Percentiles rank a stretch among this genome's conserved stretches.
Conservation (phyloP, 23 tunicate species). For the Aplidium turbinatum region DNA sequence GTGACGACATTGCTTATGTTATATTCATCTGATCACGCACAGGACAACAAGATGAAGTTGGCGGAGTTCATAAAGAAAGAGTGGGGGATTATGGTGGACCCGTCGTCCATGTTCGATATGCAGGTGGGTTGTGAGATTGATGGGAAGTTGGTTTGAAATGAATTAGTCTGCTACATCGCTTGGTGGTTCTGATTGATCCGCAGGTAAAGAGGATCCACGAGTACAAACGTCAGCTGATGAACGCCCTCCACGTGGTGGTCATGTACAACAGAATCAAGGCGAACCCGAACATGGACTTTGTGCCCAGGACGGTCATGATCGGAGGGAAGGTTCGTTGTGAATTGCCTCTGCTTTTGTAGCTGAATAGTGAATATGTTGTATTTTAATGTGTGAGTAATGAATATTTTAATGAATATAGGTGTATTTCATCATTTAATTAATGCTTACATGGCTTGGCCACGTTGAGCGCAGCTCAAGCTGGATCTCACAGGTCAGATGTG, state of each 20-base stretch:
- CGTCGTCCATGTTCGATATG: constrained; percentile 91
- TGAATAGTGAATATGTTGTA: not conserved
- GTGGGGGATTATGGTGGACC: constrained; percentile 75
- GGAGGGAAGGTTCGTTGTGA: constrained; percentile 94
- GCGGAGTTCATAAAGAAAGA: constrained; percentile 59
- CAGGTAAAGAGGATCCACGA: constrained; percentile 97
- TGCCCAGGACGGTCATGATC: constrained; percentile 82
- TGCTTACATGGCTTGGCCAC: too few relatives aligned
- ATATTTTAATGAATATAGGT: too few relatives aligned
- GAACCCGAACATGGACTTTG: constrained; percentile 70
- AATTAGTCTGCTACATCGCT: too few relatives aligned
- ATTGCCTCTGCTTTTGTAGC: not conserved
- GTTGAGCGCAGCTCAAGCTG: too few relatives aligned
- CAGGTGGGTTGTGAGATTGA: too few relatives aligned
- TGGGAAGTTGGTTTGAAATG: too few relatives aligned
- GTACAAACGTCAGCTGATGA: constrained; percentile 97
- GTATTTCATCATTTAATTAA: too few relatives aligned
- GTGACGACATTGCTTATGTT: not conserved
- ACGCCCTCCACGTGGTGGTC: constrained; percentile 82
- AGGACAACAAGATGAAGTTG: constrained; percentile 81
- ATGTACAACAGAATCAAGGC: constrained; percentile 93
- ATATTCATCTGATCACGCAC: not conserved
- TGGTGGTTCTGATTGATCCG: too few relatives aligned
- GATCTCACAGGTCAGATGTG: too few relatives aligned
- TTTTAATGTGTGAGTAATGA: too few relatives aligned